Evolutionary conservation across 2,113 vertebrate genomes (phyloP).

Genomic region (Oxyura jamaicensis): DNA sequence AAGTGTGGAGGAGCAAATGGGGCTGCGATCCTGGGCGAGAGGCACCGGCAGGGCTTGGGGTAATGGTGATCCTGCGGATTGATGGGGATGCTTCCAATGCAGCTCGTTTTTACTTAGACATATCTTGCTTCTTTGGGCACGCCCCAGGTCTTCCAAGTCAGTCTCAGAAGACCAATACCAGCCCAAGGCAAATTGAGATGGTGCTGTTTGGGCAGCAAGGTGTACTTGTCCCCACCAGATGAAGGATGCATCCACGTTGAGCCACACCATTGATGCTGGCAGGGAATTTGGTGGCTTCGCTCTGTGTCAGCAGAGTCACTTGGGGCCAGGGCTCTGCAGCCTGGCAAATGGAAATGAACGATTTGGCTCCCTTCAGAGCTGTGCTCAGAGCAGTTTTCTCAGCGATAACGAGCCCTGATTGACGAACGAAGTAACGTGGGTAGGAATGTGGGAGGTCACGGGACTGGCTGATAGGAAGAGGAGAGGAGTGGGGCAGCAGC

Average conservation of each 20-base stretch:
- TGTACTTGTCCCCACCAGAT: not conserved
- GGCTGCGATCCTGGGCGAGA: not conserved
- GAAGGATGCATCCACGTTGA: not conserved
- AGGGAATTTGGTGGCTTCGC: not conserved
- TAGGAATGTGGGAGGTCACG: not conserved
- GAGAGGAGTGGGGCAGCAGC: not conserved
- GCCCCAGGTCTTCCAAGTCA: not conserved
- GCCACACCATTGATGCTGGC: not conserved
- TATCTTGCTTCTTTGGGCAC: not conserved
- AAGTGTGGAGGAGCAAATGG: not conserved
- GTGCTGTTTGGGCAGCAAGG: not conserved
- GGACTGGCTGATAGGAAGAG: not conserved
- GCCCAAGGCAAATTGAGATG: not conserved
- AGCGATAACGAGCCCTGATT: not conserved
- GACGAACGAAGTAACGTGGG: not conserved
- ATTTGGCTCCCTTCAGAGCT: not conserved
- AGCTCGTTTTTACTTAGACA: not conserved
- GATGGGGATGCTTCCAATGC: not conserved
- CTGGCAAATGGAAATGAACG: not conserved
- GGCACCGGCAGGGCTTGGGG: not conserved
- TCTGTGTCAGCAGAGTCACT: not conserved
- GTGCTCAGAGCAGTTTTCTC: not conserved
- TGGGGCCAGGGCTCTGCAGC: not conserved
- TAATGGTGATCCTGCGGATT: not conserved
- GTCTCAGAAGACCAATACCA: not conserved